Conservation (phyloP, 2,797 vertebrate genomes). For the Lates japonicus region DNA sequence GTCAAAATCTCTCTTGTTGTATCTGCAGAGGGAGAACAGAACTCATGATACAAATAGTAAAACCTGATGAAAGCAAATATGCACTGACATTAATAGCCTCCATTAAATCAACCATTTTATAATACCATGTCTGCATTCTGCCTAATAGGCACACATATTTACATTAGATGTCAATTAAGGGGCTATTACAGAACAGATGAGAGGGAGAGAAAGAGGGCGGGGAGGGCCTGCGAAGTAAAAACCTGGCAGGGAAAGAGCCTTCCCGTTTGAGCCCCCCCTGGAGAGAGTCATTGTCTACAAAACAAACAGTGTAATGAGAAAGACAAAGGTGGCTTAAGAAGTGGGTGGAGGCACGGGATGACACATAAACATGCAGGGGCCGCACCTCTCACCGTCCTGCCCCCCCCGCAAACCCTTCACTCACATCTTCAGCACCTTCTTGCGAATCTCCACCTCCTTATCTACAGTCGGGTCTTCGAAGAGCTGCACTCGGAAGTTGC, state of each 20-base stretch:
- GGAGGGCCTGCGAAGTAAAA: constrained; percentile 80
- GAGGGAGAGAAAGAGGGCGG: constrained; percentile 63
- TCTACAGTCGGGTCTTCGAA: constrained; percentile 97
- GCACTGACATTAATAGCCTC: constrained; percentile 68
- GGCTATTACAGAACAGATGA: constrained; percentile 81
- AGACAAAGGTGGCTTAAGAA: constrained; percentile 86
- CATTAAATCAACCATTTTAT: constrained; percentile 80
- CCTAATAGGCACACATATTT: constrained; percentile 74
- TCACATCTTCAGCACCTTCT: constrained; percentile 98
- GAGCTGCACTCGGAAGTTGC: constrained; percentile 97
- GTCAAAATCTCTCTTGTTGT: constrained; percentile 97
- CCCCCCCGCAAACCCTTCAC: constrained; percentile 47
- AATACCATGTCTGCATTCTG: constrained; percentile 73
- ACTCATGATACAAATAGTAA: constrained; percentile 58
- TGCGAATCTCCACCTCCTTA: constrained; percentile 99
- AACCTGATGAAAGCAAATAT: constrained; percentile 66
- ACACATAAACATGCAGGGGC: constrained; percentile 76
- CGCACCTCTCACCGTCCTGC: constrained; percentile 51
- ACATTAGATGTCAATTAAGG: constrained; percentile 84
- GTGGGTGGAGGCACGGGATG: constrained; percentile 78
- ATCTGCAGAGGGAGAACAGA: constrained; percentile 86
- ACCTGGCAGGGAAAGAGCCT: constrained; percentile 83
- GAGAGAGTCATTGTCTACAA: constrained; percentile 87
- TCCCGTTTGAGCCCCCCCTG: constrained; percentile 70
- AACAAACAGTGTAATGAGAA: constrained; percentile 87